These are phyloP conservation scores for Polypterus senegalus DNA, from an alignment of 2,113 vertebrate species.

Conservation along the genomic window DNA sequence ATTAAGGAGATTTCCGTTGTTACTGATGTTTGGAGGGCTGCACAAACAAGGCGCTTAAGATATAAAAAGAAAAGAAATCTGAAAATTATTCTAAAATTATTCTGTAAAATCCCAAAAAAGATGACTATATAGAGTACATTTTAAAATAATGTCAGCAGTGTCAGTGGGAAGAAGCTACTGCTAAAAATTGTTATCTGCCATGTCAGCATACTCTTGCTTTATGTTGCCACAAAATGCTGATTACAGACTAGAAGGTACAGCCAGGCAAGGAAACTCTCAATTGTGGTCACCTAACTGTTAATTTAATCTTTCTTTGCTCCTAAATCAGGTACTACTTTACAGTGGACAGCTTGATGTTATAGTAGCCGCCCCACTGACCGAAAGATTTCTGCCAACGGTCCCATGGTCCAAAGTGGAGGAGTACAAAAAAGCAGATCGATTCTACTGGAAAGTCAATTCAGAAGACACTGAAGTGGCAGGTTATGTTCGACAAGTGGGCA, in stretches of 20 bases:
- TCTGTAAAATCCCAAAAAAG: too few species aligned
- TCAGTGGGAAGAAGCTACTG: too few species aligned
- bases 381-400: slow-evolving; percentile 58
- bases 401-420: slow-evolving; percentile 52
- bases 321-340: slow-evolving; percentile 64
- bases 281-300: background rate
- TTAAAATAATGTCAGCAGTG: too few species aligned
- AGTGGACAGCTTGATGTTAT: slow-evolving; percentile 76
- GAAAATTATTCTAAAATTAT: too few species aligned
- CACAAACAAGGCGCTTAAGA: too few species aligned
- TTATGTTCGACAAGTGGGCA: slow-evolving; percentile 57
- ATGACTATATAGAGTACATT: too few species aligned
- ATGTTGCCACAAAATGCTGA: background rate
- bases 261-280: background rate
- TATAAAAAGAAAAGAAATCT: too few species aligned
- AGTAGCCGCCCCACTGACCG: slow-evolving; percentile 62
- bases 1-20: too few species aligned
- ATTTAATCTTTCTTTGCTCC: slow-evolving; percentile 2
- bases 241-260: slow-evolving; percentile 4
- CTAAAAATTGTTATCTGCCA: too few species aligned
- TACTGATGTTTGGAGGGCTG: too few species aligned
- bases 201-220: too few species aligned
- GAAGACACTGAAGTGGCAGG: slow-evolving; percentile 64
- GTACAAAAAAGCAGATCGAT: slow-evolving; percentile 41
- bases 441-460: slow-evolving; percentile 63